Base-by-base conservation (phyloP, 2,113 vertebrate species). In the Aythya baeri region DNA sequence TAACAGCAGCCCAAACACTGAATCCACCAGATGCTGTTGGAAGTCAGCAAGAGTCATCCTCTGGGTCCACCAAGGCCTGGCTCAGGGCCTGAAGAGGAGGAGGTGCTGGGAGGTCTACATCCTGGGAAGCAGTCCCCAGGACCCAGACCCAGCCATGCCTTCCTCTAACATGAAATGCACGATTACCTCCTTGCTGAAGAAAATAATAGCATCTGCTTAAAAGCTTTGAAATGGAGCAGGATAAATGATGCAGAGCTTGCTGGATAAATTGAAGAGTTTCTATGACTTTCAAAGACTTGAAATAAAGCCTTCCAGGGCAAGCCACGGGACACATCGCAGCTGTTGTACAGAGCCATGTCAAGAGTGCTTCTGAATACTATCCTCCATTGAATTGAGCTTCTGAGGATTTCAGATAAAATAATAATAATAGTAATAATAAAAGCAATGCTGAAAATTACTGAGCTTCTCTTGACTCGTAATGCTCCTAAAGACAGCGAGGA, bases 1-100 rank as follows among this genome's bases (percentile, higher is more conserved):
- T 6, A 44, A 13, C 1, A 71, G 18, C 0, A 9, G 46, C 2
- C 22, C 38, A 15, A 61, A 34, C 2, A 34, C 6, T 1, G 9
- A 25, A 34, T 13, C 14, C 58, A 50, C 22, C 43, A n/a, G 9
- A 36, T 62, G 31, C 16, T 38, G 59, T 17, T 23, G 46, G 57
- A 59, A 57, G 8, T 2, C 55, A 44, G 55, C 1, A 4, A 83
- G 31, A 81, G 3, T 10, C 22, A 41, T 8, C 58, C 73, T 6
- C 9, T 13, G 79, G 20, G 63, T 49, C 36, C n/a, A 58, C 6
- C 36, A 13, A 66, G 63, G 71, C 1, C 36, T 13, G 17, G n/a
- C 9, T 25, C 6, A 59, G 59, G 32, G 17, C 41, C 57, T 11
- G 43, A 58, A 58, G 52, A 36, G 38, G 14, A 2, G 32, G 10